Conservation (phyloP, 2,113 vertebrate species). For the Gnathonemus echidnorhynchus region DNA sequence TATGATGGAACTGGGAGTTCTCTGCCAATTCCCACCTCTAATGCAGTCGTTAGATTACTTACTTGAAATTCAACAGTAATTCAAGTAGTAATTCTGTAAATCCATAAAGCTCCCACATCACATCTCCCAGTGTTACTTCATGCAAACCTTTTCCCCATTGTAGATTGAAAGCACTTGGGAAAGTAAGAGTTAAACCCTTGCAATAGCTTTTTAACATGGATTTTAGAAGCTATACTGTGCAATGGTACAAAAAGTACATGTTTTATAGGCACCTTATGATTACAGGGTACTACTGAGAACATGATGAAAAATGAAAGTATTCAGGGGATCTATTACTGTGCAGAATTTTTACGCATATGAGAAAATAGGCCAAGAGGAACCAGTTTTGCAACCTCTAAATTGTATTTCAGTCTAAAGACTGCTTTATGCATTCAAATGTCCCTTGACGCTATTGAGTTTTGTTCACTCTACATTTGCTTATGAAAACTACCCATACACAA, state of each 20-base stretch:
- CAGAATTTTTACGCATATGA: neutral
- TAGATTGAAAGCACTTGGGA: neutral
- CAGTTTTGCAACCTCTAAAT: neutral
- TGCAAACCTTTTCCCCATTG: neutral
- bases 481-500: neutral
- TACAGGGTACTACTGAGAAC: neutral
- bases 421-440: neutral
- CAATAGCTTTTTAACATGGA: neutral
- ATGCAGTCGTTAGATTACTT: neutral
- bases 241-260: neutral
- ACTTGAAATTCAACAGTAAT: neutral
- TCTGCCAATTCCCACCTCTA: neutral
- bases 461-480: neutral
- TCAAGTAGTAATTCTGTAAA: neutral
- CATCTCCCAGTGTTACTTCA: neutral
- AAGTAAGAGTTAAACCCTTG: neutral
- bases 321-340: neutral
- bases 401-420: neutral
- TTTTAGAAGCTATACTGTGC: neutral
- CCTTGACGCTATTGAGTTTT: neutral
- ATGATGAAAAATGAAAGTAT: neutral
- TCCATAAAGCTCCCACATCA: neutral
- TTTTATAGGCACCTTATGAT: neutral
- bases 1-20: neutral
- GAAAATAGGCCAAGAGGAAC: neutral